Conservation (phyloP, 2,113 vertebrate genomes). For the Otus sunia region DNA sequence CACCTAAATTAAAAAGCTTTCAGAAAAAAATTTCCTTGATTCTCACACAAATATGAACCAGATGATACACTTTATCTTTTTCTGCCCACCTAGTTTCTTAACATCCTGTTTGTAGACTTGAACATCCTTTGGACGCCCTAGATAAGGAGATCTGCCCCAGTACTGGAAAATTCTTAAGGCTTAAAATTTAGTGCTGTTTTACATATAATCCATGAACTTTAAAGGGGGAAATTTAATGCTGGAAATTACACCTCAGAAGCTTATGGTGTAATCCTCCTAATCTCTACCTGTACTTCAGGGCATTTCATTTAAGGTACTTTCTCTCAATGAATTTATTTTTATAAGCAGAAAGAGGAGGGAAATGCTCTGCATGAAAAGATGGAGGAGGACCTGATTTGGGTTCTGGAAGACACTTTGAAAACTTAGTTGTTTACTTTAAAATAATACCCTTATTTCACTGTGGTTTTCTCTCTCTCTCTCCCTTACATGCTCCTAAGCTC, state of each 20-base stretch:
- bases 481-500: neutral
- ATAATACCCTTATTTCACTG: neutral
- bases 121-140: neutral
- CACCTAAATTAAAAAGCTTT: neutral
- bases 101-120: neutral
- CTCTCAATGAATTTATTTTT: neutral
- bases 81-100: neutral
- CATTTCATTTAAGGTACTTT: neutral
- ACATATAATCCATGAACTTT: neutral
- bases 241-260: neutral
- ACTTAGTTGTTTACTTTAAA: neutral
- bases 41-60: neutral
- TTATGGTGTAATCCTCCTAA: neutral
- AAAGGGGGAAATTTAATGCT: neutral
- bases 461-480: neutral
- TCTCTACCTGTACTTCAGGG: neutral
- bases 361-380: neutral
- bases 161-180: neutral
- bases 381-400: neutral
- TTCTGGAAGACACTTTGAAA: neutral
- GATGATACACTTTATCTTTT: neutral
- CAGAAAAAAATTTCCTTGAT: neutral
- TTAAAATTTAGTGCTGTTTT: neutral
- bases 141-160: neutral
- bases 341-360: neutral